These are phyloP conservation scores for Acrocephalus scirpaceus DNA, from an alignment of 2,797 vertebrate species.

Conservation along the genomic window DNA sequence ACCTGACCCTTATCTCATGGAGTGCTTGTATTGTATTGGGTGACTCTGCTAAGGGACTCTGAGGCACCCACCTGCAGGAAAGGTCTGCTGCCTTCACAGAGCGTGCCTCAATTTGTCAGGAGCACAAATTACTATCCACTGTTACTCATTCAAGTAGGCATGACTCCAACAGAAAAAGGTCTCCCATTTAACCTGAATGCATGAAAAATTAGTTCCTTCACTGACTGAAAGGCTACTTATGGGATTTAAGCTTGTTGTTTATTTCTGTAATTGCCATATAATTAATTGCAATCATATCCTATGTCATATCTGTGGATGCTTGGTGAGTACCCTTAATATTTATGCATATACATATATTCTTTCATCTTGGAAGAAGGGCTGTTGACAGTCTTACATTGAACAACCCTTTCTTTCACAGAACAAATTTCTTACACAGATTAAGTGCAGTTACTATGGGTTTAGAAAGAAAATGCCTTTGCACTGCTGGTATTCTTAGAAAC, in stretches of 20 bases:
- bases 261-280: background rate
- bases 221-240: background rate
- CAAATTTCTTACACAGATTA: background rate
- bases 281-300: background rate
- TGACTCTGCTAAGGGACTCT: too few relatives aligned
- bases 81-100: background rate
- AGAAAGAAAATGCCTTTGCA: conserved; percentile 8
- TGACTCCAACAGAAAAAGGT: background rate
- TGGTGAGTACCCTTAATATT: background rate
- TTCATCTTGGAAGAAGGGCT: background rate
- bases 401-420: background rate
- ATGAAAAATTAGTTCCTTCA: background rate
- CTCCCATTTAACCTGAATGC: background rate
- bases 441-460: background rate
- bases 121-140: background rate
- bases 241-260: background rate
- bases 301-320: background rate
- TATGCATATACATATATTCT: background rate
- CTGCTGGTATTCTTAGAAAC: conserved; percentile 14
- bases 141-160: background rate
- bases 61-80: background rate
- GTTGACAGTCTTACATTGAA: background rate
- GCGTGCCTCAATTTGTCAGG: background rate
- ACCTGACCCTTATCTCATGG: background rate
- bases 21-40: background rate